These are phyloP conservation scores for Trematomus bernacchii DNA, from an alignment of 2,797 vertebrate genomes.

Conservation along the genomic window DNA sequence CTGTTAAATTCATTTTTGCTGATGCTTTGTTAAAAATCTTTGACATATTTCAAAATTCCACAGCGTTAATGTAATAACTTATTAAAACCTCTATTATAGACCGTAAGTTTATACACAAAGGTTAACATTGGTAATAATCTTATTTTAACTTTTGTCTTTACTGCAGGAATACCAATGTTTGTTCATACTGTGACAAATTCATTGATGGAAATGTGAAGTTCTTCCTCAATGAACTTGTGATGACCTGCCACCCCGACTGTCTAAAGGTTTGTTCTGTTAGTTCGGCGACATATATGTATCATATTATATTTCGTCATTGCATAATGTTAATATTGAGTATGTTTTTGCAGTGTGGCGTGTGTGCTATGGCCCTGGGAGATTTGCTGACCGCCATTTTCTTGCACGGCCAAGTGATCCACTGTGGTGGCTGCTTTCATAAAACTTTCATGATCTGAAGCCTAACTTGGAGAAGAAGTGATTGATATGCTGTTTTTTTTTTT, in stretches of 20 bases:
- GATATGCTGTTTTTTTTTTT: constrained; percentile 48
- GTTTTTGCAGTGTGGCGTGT: constrained; percentile 72
- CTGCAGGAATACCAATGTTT: constrained; percentile 46
- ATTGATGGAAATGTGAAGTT: constrained; percentile 72
- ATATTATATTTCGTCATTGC: constrained; percentile 3
- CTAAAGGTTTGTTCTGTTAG: constrained; percentile 71
- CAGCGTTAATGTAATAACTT: no score
- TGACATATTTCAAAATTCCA: no score
- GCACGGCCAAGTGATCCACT: constrained; percentile 63
- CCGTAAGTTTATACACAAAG: neutral
- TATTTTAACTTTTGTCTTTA: constrained; percentile 22
- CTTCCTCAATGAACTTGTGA: constrained; percentile 56
- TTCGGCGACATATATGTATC: neutral
- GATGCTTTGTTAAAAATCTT: no score
- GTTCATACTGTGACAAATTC: constrained; percentile 68
- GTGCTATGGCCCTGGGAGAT: constrained; percentile 69
- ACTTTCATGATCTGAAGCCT: constrained; percentile 29
- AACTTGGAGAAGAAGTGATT: constrained; percentile 42
- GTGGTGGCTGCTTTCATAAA: constrained; percentile 68
- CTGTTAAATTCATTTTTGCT: no score
- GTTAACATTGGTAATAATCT: neutral
- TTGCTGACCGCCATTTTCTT: constrained; percentile 68
- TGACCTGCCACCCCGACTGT: constrained; percentile 74
- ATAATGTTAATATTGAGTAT: constrained; percentile 27
- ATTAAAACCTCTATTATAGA: no score